Evolutionary conservation across 2,797 vertebrate genomes (phyloP).

Genomic region (Coluber constrictor): DNA sequence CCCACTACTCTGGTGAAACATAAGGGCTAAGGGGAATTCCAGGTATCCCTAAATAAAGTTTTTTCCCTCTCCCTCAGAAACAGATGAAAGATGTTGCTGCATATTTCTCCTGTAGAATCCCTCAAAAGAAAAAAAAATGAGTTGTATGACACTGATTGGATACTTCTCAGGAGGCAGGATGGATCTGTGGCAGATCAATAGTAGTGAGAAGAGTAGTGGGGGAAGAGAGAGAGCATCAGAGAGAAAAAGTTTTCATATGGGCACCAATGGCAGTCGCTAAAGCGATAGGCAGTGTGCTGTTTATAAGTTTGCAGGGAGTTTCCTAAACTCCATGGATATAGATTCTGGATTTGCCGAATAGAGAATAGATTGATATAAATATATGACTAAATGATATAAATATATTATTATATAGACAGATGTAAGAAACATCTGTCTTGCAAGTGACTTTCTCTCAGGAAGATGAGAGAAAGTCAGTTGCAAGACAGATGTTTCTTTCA

Average conservation of each 20-base stretch:
- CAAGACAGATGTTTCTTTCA: not conserved
- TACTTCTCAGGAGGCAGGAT: not conserved
- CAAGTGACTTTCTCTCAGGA: too few species aligned
- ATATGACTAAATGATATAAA: too few species aligned
- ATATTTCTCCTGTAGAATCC: not conserved
- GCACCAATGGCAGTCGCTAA: not conserved
- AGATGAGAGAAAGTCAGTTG: not conserved
- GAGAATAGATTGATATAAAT: not conserved
- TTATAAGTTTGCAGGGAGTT: not conserved
- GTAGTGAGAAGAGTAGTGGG: not conserved
- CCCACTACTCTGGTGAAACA: not conserved
- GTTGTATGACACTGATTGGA: not conserved
- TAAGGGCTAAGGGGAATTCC: not conserved
- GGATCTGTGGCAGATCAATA: not conserved
- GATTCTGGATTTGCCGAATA: not conserved
- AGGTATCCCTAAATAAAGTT: not conserved
- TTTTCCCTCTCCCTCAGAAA: not conserved
- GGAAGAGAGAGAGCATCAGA: not conserved
- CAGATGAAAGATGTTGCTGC: not conserved
- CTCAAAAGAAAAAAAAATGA: not conserved
- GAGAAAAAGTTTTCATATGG: not conserved
- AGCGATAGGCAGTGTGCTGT: not conserved
- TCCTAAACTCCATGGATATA: not conserved
- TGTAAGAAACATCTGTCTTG: too few species aligned
- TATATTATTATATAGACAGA: too few species aligned